Conservation (phyloP, 2,797 vertebrate species). For the Limnodromus scolopaceus region DNA sequence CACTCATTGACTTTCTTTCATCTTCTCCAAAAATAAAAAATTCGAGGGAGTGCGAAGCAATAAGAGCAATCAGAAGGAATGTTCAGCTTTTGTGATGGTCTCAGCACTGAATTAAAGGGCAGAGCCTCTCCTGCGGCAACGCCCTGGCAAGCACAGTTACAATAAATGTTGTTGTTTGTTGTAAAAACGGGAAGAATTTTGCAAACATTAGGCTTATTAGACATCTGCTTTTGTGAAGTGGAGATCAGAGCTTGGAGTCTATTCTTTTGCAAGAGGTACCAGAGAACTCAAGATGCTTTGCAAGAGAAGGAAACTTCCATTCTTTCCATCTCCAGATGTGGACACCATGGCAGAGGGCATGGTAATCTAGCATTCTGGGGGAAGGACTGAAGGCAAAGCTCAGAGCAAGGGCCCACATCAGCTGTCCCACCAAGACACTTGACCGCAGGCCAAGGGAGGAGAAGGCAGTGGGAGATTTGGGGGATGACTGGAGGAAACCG, state of each 20-base stretch:
- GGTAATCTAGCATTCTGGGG: not conserved
- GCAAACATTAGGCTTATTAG: not conserved
- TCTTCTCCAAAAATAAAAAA: not conserved
- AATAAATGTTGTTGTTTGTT: not conserved
- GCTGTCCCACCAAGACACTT: not conserved
- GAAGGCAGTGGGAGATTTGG: not conserved
- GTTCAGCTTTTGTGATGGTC: not conserved
- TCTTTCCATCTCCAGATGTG: not conserved
- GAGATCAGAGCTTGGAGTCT: not conserved
- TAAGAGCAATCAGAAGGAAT: not conserved
- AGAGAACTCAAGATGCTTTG: not conserved
- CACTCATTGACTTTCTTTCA: not conserved
- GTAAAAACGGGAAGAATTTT: not conserved
- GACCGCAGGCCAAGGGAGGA: not conserved
- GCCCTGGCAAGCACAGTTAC: not conserved
- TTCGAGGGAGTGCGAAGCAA: fast-evolving
- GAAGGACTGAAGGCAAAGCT: not conserved
- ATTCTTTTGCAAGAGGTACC: not conserved
- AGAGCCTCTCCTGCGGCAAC: not conserved
- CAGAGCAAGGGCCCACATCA: not conserved
- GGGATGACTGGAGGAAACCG: not conserved
- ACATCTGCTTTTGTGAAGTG: not conserved
- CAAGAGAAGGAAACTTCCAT: not conserved
- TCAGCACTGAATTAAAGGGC: not conserved
- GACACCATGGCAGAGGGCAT: not conserved